Percentiles rank a stretch among this genome's conserved stretches.
phyloP scores from a whole-genome alignment of 2,888 invertebrate species.

The Biston betularia region DNA sequence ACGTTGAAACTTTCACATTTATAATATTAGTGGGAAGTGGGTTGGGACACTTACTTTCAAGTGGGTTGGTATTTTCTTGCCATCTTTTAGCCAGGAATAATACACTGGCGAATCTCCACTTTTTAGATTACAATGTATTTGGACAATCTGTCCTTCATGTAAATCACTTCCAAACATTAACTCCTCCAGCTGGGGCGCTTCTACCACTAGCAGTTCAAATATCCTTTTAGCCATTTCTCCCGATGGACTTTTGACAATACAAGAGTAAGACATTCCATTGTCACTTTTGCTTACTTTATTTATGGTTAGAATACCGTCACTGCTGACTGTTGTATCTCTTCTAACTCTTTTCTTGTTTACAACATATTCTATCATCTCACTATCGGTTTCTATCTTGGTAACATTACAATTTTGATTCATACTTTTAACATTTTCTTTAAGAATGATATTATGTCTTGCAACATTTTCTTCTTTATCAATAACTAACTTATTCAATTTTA shows the following conservation, averaged over 20 bases:
- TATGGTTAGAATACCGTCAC: slow-evolving; percentile 86
- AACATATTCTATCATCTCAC: background rate
- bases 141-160: slow-evolving; percentile 93
- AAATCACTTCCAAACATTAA: slow-evolving; percentile 92
- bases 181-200: slow-evolving; percentile 93
- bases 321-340: slow-evolving; percentile 65
- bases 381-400: background rate
- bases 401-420: background rate
- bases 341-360: slow-evolving; percentile 35
- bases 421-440: slow-evolving; percentile 4
- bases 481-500: background rate
- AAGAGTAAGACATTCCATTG: slow-evolving; percentile 92
- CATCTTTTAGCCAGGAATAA: slow-evolving; percentile 90
- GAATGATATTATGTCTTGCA: background rate
- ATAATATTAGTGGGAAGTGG: too few relatives aligned
- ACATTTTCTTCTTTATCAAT: background rate
- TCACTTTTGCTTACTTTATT: slow-evolving; percentile 87
- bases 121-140: slow-evolving; percentile 93
- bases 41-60: slow-evolving; percentile 87
- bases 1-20: too few relatives aligned
- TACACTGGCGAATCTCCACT: slow-evolving; percentile 90
- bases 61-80: slow-evolving; percentile 87
- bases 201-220: slow-evolving; percentile 89
- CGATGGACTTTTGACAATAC: slow-evolving; percentile 90
- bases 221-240: slow-evolving; percentile 91